phyloP scores from a whole-genome alignment of 2,888 invertebrate genomes.

The Leucania comma region DNA sequence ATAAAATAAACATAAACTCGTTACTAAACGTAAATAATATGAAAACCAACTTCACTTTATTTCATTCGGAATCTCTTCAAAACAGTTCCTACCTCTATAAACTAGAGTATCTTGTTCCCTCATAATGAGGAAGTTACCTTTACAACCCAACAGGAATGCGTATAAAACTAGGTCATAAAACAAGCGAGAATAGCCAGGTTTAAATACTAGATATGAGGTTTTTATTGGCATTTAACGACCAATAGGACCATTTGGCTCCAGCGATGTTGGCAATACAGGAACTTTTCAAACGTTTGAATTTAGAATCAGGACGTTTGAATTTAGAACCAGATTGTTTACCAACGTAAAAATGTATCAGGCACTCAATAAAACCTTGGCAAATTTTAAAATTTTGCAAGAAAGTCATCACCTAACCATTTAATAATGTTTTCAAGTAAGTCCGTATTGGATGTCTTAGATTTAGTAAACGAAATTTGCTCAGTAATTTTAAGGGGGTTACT shows the following conservation, averaged over 20 bases:
- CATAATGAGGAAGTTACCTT: conserved; percentile 44
- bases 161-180: conserved; percentile 34
- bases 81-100: conserved; percentile 1
- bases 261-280: conserved; percentile 37
- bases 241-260: conserved; percentile 39
- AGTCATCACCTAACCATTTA: no score
- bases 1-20: background rate
- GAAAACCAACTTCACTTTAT: background rate
- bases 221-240: conserved; percentile 50
- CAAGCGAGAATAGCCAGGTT: conserved; percentile 16
- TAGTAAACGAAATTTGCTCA: background rate
- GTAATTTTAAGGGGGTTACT: background rate
- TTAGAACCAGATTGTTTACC: background rate
- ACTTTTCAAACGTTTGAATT: conserved; percentile 29
- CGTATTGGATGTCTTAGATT: background rate
- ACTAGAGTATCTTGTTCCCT: conserved; percentile 17
- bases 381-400: background rate
- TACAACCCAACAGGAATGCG: conserved; percentile 20
- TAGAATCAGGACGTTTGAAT: conserved; percentile 19
- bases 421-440: background rate
- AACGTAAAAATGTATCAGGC: background rate
- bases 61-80: background rate
- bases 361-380: background rate
- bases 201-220: conserved; percentile 40
- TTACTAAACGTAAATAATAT: background rate